phyloP scores from a whole-genome alignment of 2,888 invertebrate species.

The Plebejus anna region DNA sequence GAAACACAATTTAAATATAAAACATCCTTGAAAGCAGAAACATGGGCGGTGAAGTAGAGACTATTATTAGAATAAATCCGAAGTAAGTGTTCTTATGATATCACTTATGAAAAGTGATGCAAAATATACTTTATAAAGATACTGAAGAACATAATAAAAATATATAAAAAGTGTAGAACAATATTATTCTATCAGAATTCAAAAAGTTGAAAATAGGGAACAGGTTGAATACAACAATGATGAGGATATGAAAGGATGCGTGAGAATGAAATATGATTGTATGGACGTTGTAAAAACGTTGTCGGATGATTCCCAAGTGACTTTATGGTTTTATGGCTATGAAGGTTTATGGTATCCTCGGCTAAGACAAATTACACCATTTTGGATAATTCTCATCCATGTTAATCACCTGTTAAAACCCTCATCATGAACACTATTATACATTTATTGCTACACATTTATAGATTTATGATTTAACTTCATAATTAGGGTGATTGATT shows the following conservation, averaged over 20 bases:
- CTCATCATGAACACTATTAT: conserved; percentile 34
- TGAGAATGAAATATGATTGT: conserved; percentile 72
- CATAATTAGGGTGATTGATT: conserved; percentile 21
- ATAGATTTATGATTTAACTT: conserved; percentile 27
- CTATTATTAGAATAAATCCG: conserved; percentile 2
- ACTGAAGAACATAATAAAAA: neutral
- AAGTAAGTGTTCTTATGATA: neutral
- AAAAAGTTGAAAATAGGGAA: conserved; percentile 50
- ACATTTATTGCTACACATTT: conserved; percentile 28
- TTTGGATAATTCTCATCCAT: conserved; percentile 47
- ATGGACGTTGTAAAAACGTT: conserved; percentile 66
- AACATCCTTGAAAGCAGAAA: conserved; percentile 11
- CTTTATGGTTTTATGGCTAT: conserved; percentile 69
- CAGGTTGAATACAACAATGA: conserved; percentile 60
- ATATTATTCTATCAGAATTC: conserved; percentile 22
- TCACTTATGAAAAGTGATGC: neutral
- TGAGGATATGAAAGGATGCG: conserved; percentile 44
- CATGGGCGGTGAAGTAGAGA: neutral
- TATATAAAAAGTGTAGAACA: neutral
- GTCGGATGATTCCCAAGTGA: conserved; percentile 61
- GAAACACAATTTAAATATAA: conserved; percentile 13
- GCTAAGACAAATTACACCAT: conserved; percentile 55
- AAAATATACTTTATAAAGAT: neutral
- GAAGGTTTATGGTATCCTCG: conserved; percentile 54
- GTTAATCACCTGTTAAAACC: conserved; percentile 59